Evolutionary conservation across 1,140 invertebrate genomes (phyloP).

Genomic region (Marisa cornuarietis): DNA sequence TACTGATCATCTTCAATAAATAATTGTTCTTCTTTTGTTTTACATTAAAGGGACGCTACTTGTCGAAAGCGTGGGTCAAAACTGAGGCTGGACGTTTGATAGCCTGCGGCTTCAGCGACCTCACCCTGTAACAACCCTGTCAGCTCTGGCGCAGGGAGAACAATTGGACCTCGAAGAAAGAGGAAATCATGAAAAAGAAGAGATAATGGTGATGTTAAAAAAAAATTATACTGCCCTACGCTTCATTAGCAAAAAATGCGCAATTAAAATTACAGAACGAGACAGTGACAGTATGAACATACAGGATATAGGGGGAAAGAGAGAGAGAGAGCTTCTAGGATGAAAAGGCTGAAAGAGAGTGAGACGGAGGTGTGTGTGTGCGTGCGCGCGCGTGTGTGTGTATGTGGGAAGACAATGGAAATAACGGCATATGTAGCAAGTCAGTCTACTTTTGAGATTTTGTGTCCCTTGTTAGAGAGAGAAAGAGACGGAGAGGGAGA

Average conservation of each 20-base stretch:
- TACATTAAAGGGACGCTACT: slow-evolving; percentile 23
- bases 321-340: background rate
- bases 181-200: background rate
- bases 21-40: background rate
- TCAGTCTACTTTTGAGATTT: background rate
- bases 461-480: background rate
- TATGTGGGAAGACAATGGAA: background rate
- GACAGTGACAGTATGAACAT: background rate
- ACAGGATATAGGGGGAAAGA: background rate
- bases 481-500: background rate
- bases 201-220: background rate
- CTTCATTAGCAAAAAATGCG: background rate
- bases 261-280: too few relatives aligned
- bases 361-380: background rate
- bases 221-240: too few relatives aligned
- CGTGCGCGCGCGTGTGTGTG: background rate
- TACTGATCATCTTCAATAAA: background rate
- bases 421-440: background rate
- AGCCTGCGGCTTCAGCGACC: slow-evolving; percentile 22
- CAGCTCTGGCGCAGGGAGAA: background rate
- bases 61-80: slow-evolving; percentile 24
- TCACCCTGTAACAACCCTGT: slow-evolving; percentile 11
- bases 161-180: background rate
- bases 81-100: background rate
- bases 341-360: background rate